Evolutionary conservation across 2,888 invertebrate genomes (phyloP).

Genomic region (Quadroppia sp.): DNA sequence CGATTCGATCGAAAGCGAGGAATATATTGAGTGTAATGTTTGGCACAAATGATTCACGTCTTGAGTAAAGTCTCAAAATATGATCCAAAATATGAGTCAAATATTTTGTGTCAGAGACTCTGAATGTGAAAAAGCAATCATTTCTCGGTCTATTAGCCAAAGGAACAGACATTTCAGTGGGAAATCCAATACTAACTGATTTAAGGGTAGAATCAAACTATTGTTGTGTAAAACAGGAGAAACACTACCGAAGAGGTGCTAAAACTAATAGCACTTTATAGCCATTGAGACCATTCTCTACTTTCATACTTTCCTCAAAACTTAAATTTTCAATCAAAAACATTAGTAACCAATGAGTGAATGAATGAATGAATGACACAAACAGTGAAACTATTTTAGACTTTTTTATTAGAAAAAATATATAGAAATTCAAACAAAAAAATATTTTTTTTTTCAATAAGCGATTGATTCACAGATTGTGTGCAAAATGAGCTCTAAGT

Average conservation of each 20-base stretch:
- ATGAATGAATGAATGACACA: no score
- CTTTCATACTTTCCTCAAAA: not conserved
- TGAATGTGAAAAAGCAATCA: constrained; percentile 34
- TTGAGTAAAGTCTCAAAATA: constrained; percentile 21
- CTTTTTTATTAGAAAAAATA: not conserved
- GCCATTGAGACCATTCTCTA: constrained; percentile 13
- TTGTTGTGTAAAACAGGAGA: constrained; percentile 21
- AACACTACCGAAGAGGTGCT: constrained; percentile 25
- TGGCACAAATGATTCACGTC: constrained; percentile 14
- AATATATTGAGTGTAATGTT: constrained; percentile 23
- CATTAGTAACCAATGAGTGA: constrained; percentile 11
- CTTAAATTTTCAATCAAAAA: not conserved
- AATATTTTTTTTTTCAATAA: not conserved
- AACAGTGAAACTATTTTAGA: not conserved
- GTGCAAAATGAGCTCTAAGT: not conserved
- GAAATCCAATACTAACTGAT: constrained; percentile 34
- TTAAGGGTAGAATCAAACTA: constrained; percentile 28
- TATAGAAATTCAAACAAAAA: not conserved
- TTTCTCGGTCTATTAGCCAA: constrained; percentile 34
- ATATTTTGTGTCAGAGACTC: constrained; percentile 22
- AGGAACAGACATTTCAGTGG: constrained; percentile 2
- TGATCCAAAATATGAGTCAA: constrained; percentile 31
- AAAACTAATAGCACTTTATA: constrained; percentile 31
- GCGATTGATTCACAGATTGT: not conserved
- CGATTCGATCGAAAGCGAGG: not conserved